Evolutionary conservation across 2,888 invertebrate genomes (phyloP).

Genomic region (Ormyrus nitidulus): DNA sequence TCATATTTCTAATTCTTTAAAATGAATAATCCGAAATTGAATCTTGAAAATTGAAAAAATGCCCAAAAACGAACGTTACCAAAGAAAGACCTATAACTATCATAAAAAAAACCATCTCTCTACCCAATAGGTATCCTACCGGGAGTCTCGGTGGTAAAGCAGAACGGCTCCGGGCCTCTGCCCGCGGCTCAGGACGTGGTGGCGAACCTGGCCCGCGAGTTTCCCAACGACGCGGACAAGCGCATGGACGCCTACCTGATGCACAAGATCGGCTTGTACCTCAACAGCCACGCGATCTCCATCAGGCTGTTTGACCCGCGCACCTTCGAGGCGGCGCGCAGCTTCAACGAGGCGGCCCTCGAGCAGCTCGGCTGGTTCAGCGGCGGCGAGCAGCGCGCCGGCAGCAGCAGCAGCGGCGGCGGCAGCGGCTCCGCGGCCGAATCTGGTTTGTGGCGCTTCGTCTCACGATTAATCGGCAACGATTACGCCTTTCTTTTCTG

Average conservation of each 20-base stretch:
- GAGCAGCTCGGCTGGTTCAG: conserved; percentile 62
- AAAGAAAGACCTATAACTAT: no score
- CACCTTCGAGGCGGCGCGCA: conserved; percentile 79
- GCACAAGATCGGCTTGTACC: conserved; percentile 83
- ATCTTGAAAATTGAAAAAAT: no score
- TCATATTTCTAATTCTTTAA: no score
- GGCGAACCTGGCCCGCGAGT: conserved; percentile 85
- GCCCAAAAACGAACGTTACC: no score
- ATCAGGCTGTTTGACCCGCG: conserved; percentile 83
- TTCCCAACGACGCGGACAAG: conserved; percentile 86
- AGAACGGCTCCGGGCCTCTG: conserved; percentile 76
- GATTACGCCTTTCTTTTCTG: not conserved
- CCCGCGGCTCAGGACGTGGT: conserved; percentile 82
- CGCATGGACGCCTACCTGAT: conserved; percentile 86
- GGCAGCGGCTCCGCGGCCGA: conserved; percentile 54
- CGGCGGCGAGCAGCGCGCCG: conserved; percentile 54
- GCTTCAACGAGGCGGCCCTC: conserved; percentile 68
- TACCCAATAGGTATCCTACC: conserved; percentile 78
- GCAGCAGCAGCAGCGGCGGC: conserved; percentile 22
- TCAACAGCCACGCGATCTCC: conserved; percentile 85
- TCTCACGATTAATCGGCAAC: no score
- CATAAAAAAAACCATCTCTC: no score
- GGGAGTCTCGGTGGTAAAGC: conserved; percentile 85
- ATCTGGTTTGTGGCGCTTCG: conserved; percentile 72
- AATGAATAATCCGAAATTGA: no score